A percentile compares a stretch with the other conserved stretches of the same genome.
phyloP scores from a whole-genome alignment of 2,888 invertebrate genomes.

The Caenorhabditis angaria region DNA sequence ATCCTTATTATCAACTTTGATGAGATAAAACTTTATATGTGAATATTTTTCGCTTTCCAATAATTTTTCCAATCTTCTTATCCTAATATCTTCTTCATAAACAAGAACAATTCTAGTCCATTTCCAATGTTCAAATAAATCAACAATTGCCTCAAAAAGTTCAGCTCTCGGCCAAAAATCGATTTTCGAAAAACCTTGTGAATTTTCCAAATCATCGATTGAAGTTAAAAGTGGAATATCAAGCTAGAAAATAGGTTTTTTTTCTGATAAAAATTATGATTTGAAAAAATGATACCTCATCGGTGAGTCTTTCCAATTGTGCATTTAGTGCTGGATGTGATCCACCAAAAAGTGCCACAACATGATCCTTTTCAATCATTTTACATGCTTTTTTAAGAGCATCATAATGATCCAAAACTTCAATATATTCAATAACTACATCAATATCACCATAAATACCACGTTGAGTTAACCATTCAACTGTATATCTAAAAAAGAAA shows the following conservation, averaged over 20 bases:
- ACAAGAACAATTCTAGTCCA: conserved; percentile 69
- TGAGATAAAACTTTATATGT: conserved; percentile 64
- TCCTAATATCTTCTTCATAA: conserved; percentile 64
- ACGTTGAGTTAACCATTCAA: conserved; percentile 64
- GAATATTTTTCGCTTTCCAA: conserved; percentile 64
- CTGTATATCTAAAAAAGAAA: conserved; percentile 63
- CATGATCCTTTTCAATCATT: conserved; percentile 63
- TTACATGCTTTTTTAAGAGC: conserved; percentile 66
- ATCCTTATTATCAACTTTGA: conserved; percentile 63
- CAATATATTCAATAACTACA: conserved; percentile 58
- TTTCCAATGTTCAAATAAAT: conserved; percentile 69
- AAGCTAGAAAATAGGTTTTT: conserved; percentile 49
- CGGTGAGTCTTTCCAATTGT: conserved; percentile 63
- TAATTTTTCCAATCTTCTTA: conserved; percentile 62
- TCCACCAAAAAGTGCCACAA: conserved; percentile 65
- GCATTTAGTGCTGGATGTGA: conserved; percentile 61
- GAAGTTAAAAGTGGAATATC: conserved; percentile 65
- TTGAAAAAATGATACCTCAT: conserved; percentile 42
- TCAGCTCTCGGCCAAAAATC: conserved; percentile 68
- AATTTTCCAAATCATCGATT: conserved; percentile 57
- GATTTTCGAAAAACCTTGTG: conserved; percentile 38
- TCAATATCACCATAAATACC: conserved; percentile 57
- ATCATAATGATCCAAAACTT: conserved; percentile 65
- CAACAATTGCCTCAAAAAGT: conserved; percentile 64
- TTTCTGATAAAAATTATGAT: neutral